Evolutionary conservation across 2,888 invertebrate species (phyloP).

Genomic region (Leptinotarsa haldemani): DNA sequence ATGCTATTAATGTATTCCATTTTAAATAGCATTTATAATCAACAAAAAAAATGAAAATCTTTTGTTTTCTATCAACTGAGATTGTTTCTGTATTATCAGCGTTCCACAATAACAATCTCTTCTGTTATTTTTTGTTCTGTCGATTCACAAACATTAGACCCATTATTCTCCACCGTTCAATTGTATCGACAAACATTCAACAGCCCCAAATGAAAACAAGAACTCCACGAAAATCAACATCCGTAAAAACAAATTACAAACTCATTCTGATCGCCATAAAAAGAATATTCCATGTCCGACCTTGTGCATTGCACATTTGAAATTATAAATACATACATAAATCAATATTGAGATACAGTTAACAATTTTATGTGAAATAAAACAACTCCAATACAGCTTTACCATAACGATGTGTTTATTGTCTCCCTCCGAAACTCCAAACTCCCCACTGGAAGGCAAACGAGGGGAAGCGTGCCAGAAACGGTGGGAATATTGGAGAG

Average conservation of each 20-base stretch:
- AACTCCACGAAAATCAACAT: slow-evolving; percentile 40
- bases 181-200: slow-evolving; percentile 11
- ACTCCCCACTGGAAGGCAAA: slow-evolving; percentile 48
- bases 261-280: slow-evolving; percentile 40
- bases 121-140: not conserved
- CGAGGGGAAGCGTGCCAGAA: slow-evolving; percentile 51
- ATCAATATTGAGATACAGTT: slow-evolving; percentile 65
- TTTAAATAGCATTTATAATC: too few relatives aligned
- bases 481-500: slow-evolving; percentile 49
- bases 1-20: too few relatives aligned
- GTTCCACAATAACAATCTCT: not conserved
- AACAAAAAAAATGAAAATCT: too few relatives aligned
- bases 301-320: slow-evolving; percentile 51
- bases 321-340: slow-evolving; percentile 57
- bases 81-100: too few relatives aligned
- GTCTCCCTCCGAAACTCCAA: slow-evolving; percentile 56
- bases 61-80: too few relatives aligned
- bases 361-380: slow-evolving; percentile 65
- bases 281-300: slow-evolving; percentile 47
- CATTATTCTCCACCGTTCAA: slow-evolving; percentile 8
- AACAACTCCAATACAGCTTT: slow-evolving; percentile 64
- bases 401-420: slow-evolving; percentile 67
- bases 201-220: slow-evolving; percentile 26
- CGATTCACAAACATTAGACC: not conserved
- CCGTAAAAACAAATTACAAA: slow-evolving; percentile 43